Base-by-base conservation (phyloP, 1,140 invertebrate genomes). In the Caenorhabditis inopinata region DNA sequence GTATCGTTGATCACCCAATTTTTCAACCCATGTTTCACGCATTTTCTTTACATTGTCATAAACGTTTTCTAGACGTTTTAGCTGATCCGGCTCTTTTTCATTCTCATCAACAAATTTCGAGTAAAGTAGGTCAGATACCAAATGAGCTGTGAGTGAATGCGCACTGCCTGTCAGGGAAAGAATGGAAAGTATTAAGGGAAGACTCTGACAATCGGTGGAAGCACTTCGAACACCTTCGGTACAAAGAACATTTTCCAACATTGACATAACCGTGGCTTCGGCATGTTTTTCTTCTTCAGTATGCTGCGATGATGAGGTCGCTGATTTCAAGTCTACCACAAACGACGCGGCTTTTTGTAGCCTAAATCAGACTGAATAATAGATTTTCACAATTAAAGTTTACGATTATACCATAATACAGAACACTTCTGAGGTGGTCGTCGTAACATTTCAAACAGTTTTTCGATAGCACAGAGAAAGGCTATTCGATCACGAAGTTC, bases 201-300 rank as follows among this genome's bases (percentile, higher is more conserved):
- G 68, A 74, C n/a, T 74, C 25, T 25, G 46, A 35, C 78, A 79
- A 47, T 79, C 68, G 1, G 32, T 29, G 12, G 51, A 45, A 2
- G 73, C 78, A 74, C 78, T 79, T 45, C 42, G n/a, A 38, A 79
- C 78, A 12, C 78, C 78, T 74, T 79, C 78, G 7, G 35, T 21
- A 12, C 78, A 79, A 3, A 79, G 27, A 23, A 79, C 18, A 0
- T 16, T 14, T 27, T 79, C 78, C 38, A 79, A 49, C 25, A 51
- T 4, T 1, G 78, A 16, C 9, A 79, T 1, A 25, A 29, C 21
- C 6, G 12, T 38, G 9, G 3, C 21, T 38, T 68, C 58, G 21
- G 58, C 58, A 42, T 35, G 21, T 9, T 29, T 68, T 42, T 68
- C 58, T 21, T 68, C 58, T 68, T 68, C 58, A 4, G 58, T 21